Evolutionary conservation across 2,888 invertebrate species (phyloP), one percentile per base, ranked within the genome.

Genomic region (Ichneumon xanthorius): DNA sequence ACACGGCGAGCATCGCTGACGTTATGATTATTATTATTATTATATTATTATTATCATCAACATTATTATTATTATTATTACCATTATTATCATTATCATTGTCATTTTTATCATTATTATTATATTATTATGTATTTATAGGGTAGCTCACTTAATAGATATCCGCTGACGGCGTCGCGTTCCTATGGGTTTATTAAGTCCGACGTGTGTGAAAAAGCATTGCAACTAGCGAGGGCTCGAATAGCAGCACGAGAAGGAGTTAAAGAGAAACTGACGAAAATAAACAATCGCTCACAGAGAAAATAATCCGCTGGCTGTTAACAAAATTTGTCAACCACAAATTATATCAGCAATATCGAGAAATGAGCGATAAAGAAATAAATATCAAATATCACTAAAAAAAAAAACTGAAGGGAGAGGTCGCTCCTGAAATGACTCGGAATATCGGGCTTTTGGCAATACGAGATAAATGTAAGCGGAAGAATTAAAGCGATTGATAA

Each of bases 381-480:
- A 30, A 9, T 37, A 63, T 30, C 19, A 22, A 48, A 75, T 2
- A 33, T 63, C 3, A 26, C 26, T 2, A n/a, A 33, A 40, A n/a
- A n/a, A n/a, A 65, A 65, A 65, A 65, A 19, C 1, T 19, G 33
- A 48, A 30, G 11, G 5, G 26, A 50, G 40, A 50, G 50, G 33
- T 76, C 33, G 61, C 30, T 48, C 33, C 63, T 6, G 50, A 3
- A 65, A 63, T 65, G 22, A 61, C 75, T 63, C 48, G 6, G 65
- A 53, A 65, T 78, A 84, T 87, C 87, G 89, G 88, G 65, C 89
- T 87, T 89, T 88, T 90, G 78, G 90, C 89, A 89, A 89, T 89
- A 89, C 84, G 53, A 19, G 58, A 77, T 73, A 33, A 50, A 45
- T 71, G 53, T 78, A 81, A 71, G 45, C 68, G n/a, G 26, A 75